A percentile compares a stretch with the other conserved stretches of the same genome.
Conservation (phyloP, 2,113 vertebrate species). For the Coregonus clupeaformis region DNA sequence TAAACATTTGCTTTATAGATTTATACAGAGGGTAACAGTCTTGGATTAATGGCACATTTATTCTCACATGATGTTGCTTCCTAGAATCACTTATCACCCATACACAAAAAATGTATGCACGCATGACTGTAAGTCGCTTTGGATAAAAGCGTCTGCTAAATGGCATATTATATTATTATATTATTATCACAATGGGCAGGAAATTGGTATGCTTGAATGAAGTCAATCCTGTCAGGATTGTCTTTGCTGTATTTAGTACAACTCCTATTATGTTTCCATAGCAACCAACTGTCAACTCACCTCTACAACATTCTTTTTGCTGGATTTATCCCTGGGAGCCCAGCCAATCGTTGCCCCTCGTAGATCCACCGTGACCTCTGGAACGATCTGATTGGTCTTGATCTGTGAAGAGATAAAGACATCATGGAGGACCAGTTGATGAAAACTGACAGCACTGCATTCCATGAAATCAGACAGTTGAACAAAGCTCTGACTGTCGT, state of each 20-base stretch:
- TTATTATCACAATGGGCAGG: too few relatives aligned
- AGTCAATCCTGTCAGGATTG: too few relatives aligned
- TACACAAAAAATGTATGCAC: too few relatives aligned
- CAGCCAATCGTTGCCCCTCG: conserved; percentile 79
- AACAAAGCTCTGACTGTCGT: too few relatives aligned
- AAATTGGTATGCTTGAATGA: too few relatives aligned
- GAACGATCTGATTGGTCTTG: conserved; percentile 83
- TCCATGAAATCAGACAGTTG: not conserved
- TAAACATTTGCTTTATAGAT: not conserved
- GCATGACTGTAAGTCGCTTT: too few relatives aligned
- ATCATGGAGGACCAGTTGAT: conserved; percentile 37
- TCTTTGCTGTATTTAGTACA: too few relatives aligned
- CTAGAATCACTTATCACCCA: too few relatives aligned
- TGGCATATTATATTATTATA: too few relatives aligned
- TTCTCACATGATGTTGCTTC: too few relatives aligned
- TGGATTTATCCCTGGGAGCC: conserved; percentile 90
- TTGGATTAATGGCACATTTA: too few relatives aligned
- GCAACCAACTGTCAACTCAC: conserved; percentile 60
- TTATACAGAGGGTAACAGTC: not conserved
- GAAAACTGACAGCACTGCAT: not conserved
- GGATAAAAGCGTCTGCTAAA: too few relatives aligned
- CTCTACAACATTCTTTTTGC: conserved; percentile 95
- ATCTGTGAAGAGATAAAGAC: conserved; percentile 62
- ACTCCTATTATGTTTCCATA: not conserved
- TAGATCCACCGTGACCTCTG: conserved; percentile 84